phyloP scores from a whole-genome alignment of 2,888 invertebrate genomes.

The Zootermopsis nevadensis region DNA sequence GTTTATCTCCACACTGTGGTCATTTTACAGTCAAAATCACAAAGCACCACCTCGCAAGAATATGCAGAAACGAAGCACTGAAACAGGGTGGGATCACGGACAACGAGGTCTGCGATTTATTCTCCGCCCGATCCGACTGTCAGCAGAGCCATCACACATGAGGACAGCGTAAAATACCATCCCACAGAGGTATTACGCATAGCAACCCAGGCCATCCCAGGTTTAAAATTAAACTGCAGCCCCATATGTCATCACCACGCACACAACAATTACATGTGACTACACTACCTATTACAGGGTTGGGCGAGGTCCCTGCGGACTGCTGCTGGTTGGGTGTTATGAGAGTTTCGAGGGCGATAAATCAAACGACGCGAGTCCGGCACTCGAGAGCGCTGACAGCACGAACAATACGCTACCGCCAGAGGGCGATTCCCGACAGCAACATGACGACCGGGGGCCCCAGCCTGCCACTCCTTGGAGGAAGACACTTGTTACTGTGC shows the following conservation, averaged over 20 bases:
- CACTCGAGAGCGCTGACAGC: slow-evolving; percentile 36
- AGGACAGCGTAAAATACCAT: neutral
- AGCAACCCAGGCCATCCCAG: neutral
- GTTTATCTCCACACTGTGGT: neutral
- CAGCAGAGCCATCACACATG: slow-evolving; percentile 2
- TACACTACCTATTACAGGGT: slow-evolving; percentile 35
- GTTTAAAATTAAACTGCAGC: slow-evolving; percentile 42
- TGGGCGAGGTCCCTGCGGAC: slow-evolving; percentile 10
- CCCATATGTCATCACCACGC: slow-evolving; percentile 46
- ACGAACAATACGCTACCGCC: slow-evolving; percentile 29
- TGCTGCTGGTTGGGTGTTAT: slow-evolving; percentile 30
- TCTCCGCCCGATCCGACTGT: neutral
- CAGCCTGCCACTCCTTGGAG: neutral
- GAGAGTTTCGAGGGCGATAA: slow-evolving; percentile 43
- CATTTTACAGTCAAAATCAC: neutral
- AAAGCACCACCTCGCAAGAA: neutral
- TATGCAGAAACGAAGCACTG: neutral
- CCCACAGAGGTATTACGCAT: slow-evolving; percentile 1
- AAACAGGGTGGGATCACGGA: neutral
- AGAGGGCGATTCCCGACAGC: too few relatives aligned
- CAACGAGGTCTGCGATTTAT: neutral
- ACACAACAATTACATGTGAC: slow-evolving; percentile 44
- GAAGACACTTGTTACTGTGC: neutral
- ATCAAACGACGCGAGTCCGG: slow-evolving; percentile 37
- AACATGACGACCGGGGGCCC: neutral